Percentiles rank a stretch among this genome's conserved stretches.
phyloP scores from a whole-genome alignment of 2,797 vertebrate genomes.

The Micropoecilia bifurca region DNA sequence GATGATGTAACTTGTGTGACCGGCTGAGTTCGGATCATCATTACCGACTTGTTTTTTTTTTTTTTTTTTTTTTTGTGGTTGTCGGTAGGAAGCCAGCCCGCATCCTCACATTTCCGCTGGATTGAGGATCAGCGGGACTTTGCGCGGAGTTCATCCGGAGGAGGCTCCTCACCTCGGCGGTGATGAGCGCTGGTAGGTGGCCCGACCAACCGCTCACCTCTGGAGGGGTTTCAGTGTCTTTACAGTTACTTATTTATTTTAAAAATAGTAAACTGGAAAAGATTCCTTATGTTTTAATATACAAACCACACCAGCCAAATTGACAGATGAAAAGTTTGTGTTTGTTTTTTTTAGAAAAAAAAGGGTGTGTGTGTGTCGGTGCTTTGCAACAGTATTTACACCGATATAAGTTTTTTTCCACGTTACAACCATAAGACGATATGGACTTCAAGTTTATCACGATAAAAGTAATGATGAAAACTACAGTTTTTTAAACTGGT shows the following conservation, averaged over 20 bases:
- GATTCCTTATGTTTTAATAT: background rate
- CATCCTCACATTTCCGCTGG: background rate
- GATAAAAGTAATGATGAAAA: no score
- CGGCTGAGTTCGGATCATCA: slow-evolving; percentile 30
- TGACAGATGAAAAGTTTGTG: background rate
- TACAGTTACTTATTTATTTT: background rate
- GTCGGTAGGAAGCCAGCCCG: background rate
- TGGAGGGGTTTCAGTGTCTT: background rate
- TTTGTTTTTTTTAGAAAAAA: background rate
- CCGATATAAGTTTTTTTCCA: background rate
- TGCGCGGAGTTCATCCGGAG: slow-evolving; percentile 47
- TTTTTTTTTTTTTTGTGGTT: background rate
- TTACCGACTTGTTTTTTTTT: background rate
- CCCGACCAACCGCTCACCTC: slow-evolving; percentile 3
- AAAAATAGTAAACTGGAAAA: background rate
- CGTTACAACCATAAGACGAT: no score
- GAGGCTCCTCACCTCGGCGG: slow-evolving; percentile 37
- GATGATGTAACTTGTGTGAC: slow-evolving; percentile 62
- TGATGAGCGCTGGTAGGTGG: slow-evolving; percentile 54
- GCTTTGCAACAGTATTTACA: background rate
- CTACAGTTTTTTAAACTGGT: no score
- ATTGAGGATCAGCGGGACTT: slow-evolving; percentile 58
- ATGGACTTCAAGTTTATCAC: no score
- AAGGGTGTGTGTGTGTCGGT: no score
- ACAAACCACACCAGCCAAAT: background rate